Conservation (phyloP, 2,888 invertebrate species). For the Octonoba sinensis region DNA sequence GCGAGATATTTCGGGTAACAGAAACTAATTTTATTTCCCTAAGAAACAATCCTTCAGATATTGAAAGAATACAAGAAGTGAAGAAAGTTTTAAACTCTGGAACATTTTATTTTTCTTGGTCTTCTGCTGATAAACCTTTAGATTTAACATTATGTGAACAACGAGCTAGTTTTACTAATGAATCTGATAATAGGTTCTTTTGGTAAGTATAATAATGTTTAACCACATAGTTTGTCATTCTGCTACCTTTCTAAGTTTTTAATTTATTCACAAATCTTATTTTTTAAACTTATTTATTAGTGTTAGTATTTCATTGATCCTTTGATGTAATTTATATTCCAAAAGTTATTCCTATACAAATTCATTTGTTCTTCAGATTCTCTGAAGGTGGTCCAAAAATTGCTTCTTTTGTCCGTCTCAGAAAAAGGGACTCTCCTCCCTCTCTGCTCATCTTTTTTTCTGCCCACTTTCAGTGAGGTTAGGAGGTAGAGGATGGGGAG, state of each 20-base stretch:
- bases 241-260: neutral
- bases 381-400: no score
- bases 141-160: conserved; percentile 97
- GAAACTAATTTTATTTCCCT: conserved; percentile 92
- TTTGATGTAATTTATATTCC: no score
- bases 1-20: conserved; percentile 94
- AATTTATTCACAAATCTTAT: neutral
- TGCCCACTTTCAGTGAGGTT: no score
- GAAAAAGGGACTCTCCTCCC: no score
- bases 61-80: conserved; percentile 72
- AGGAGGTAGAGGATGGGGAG: no score
- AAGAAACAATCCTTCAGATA: conserved; percentile 70
- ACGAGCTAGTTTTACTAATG: conserved; percentile 82
- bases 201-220: conserved; percentile 77
- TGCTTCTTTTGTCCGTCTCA: no score
- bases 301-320: no score
- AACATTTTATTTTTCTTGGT: conserved; percentile 97
- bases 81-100: conserved; percentile 88
- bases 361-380: no score
- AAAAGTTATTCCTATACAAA: no score
- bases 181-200: conserved; percentile 95
- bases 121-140: conserved; percentile 76
- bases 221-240: neutral
- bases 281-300: neutral
- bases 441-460: no score